Base-by-base conservation (phyloP, 2,113 vertebrate genomes). In the Leptobrachium ailaonicum region DNA sequence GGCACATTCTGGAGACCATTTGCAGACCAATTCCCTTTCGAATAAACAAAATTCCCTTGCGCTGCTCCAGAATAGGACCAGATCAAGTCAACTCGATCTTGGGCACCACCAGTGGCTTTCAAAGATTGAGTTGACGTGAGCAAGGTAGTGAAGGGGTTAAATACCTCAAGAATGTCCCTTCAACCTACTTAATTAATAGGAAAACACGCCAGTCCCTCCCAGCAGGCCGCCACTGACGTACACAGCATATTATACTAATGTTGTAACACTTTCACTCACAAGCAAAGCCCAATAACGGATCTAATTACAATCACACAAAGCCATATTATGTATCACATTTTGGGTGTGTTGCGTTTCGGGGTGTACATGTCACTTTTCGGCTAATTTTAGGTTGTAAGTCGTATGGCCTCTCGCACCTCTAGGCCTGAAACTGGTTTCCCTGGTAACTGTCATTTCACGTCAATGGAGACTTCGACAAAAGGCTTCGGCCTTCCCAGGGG, bases 401-500 rank as follows among this genome's bases (percentile, higher is more conserved):
- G 47, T 72, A 77, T n/a, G 6, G 0, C 58, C 86, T 86, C 88
- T 88, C 83, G 86, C 89, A 83, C 66, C 71, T 82, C 82, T 5
- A 0, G 2, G 73, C 69, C 42, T 75, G 6, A 2, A 20, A 83
- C 76, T 71, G 0, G 54, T 88, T 85, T 87, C 86, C 73, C 85
- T 69, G 66, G 87, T 69, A 77, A 84, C 75, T 45, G 71, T 72
- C 50, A 42, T 77, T 85, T 87, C 80, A 82, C 83, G 47, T 66
- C 84, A 78, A 79, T 82, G 82, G 87, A 87, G 71, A 73, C 53
- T 82, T 84, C 80, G 70, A 66, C 75, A 50, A 72, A 1, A 14
- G 84, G 79, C 47, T 42, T 58, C 71, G 76, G 68, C 83, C 87
- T 93, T 94, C 92, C 91, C 91, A 93, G 88, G 91, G 89, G 89